Conservation (phyloP, 1,140 invertebrate genomes). For the Drosophila micromelanica region DNA sequence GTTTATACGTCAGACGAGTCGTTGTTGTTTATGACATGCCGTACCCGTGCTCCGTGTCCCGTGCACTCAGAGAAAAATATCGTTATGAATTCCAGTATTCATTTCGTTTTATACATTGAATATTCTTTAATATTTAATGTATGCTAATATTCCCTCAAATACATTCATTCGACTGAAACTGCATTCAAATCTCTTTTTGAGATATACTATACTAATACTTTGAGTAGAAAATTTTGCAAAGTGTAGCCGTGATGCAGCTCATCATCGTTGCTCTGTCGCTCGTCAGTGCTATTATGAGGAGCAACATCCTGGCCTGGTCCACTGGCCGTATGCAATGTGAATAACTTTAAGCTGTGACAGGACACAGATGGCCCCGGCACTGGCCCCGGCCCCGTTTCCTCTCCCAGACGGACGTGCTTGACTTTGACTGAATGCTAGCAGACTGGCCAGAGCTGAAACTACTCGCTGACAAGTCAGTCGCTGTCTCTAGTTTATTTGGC, state of each 20-base stretch:
- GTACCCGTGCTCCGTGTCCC: background rate
- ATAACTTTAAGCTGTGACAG: slow-evolving; percentile 80
- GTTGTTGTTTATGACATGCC: slow-evolving; percentile 76
- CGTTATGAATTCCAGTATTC: too few relatives aligned
- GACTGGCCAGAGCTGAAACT: slow-evolving; percentile 4
- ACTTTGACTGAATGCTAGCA: slow-evolving; percentile 62
- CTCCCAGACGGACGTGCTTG: slow-evolving; percentile 63
- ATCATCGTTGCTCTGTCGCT: slow-evolving; percentile 40
- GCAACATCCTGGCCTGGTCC: slow-evolving; percentile 5
- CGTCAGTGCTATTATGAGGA: slow-evolving; percentile 36
- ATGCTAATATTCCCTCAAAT: too few relatives aligned
- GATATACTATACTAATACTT: too few relatives aligned
- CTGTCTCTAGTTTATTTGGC: slow-evolving; percentile 49
- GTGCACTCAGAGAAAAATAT: too few relatives aligned
- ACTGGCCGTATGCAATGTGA: slow-evolving; percentile 41
- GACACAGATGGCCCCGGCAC: slow-evolving; percentile 45
- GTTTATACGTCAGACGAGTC: slow-evolving; percentile 72
- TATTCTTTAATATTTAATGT: too few relatives aligned
- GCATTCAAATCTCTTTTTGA: too few relatives aligned
- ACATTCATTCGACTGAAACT: too few relatives aligned
- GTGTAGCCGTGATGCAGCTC: slow-evolving; percentile 11
- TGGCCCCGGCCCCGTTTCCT: slow-evolving; percentile 44
- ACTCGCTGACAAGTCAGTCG: slow-evolving; percentile 40
- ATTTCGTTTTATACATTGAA: too few relatives aligned
- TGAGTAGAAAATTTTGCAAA: too few relatives aligned